A percentile compares a stretch with the other conserved stretches of the same genome.
Conservation (phyloP, 2,797 vertebrate species). For the Hoplostethus atlanticus region DNA sequence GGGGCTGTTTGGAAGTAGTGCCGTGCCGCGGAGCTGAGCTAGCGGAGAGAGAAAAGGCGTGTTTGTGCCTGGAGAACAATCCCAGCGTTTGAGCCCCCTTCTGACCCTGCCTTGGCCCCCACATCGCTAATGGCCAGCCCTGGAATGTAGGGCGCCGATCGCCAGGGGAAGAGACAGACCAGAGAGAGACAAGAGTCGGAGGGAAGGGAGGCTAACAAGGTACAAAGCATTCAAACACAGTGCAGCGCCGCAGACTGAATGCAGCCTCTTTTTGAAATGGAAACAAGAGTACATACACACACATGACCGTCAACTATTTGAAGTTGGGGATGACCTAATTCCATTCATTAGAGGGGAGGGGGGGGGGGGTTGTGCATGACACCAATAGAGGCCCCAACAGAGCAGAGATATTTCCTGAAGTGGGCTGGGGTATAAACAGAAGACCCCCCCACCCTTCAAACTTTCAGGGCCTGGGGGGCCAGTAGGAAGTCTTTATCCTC, state of each 20-base stretch:
- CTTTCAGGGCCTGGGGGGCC: conserved; percentile 30
- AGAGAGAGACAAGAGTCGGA: conserved; percentile 55
- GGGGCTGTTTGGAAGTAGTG: conserved; percentile 58
- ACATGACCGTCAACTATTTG: conserved; percentile 43
- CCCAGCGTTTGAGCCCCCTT: conserved; percentile 89
- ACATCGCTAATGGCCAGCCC: conserved; percentile 92
- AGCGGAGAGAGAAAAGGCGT: conserved; percentile 88
- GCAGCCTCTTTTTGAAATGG: neutral
- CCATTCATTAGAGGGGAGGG: conserved; percentile 47
- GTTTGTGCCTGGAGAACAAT: conserved; percentile 93
- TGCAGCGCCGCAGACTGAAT: neutral
- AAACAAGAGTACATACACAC: conserved; percentile 19
- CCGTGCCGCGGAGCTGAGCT: conserved; percentile 78
- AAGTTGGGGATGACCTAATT: conserved; percentile 66
- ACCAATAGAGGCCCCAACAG: conserved; percentile 49
- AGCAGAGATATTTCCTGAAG: conserved; percentile 63
- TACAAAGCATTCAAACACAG: conserved; percentile 48
- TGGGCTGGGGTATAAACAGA: conserved; percentile 37
- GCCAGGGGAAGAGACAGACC: conserved; percentile 55
- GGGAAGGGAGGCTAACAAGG: conserved; percentile 50
- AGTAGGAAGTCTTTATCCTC: conserved; percentile 56
- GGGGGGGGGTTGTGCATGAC: conserved; percentile 47
- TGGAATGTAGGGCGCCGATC: conserved; percentile 91
- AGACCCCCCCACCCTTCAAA: neutral
- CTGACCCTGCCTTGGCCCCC: conserved; percentile 93